Conservation (phyloP, 1,140 invertebrate species). For the Drosophila leontia region DNA sequence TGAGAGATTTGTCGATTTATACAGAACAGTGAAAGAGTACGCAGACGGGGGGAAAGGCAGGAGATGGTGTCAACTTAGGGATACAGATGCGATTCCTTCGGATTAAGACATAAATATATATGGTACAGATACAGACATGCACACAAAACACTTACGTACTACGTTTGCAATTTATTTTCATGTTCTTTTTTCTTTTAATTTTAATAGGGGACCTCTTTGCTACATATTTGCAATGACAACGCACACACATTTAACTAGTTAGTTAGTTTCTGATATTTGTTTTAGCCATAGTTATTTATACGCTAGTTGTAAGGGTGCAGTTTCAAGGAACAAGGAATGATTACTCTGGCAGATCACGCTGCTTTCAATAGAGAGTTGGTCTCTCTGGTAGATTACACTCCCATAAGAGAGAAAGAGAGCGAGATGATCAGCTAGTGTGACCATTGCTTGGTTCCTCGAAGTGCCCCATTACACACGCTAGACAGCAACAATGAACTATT, state of each 20-base stretch:
- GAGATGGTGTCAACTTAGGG: constrained; percentile 28
- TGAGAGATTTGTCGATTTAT: constrained; percentile 54
- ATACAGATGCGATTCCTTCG: constrained; percentile 18
- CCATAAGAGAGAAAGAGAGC: not conserved
- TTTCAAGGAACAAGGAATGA: not conserved
- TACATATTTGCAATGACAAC: constrained; percentile 45
- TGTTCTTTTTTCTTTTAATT: not conserved
- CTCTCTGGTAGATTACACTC: not conserved
- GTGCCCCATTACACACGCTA: constrained; percentile 17
- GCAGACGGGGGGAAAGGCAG: not conserved
- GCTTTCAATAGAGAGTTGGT: not conserved
- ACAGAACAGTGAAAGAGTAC: constrained; percentile 43
- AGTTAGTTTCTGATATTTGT: constrained; percentile 43
- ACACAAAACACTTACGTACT: constrained; percentile 46
- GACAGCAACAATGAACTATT: constrained; percentile 71
- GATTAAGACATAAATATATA: constrained; percentile 42
- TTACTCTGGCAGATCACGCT: not conserved
- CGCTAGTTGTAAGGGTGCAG: not conserved
- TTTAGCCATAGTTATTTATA: constrained; percentile 41
- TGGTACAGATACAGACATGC: constrained; percentile 30
- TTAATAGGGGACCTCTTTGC: constrained; percentile 21
- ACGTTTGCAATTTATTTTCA: constrained; percentile 9
- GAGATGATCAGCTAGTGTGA: not conserved
- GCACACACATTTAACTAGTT: constrained; percentile 52
- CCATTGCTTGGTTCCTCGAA: not conserved